Evolutionary conservation across 2,888 invertebrate species (phyloP), one percentile per base, ranked within the genome.

Genomic region (Eristalis intricaria): DNA sequence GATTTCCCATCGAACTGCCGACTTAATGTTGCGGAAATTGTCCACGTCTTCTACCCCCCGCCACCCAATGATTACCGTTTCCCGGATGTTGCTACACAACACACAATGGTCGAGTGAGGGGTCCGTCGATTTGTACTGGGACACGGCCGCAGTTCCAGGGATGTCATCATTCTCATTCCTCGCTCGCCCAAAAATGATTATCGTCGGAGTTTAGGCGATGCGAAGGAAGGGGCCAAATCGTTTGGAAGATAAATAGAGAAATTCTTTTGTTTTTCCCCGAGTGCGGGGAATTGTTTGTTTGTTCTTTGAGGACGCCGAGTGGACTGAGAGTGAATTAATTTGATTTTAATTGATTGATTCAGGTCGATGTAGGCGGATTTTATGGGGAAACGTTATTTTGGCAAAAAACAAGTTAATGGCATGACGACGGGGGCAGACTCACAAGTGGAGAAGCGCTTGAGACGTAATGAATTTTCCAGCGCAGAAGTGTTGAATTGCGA

Each of bases 11-110:
- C 35, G 56, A 68, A 13, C 68, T 64, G 23, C 19, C 73, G 69
- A 84, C 50, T 84, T 84, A 78, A 83, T 77, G 73, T 74, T 58
- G 40, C 83, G 83, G 83, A 84, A 84, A 84, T 84, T 84, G 58
- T 64, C 73, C 68, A 69, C n/a, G n/a, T n/a, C 15, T 7, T n/a
- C n/a, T n/a, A n/a, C n/a, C n/a, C 50, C 43, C 3, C 15, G 0
- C 40, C 2, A 2, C 7, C 50, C 50, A n/a, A 19, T 50, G 50
- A 50, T 50, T 19, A 50, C 50, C 8, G 50, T 8, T 50, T 50
- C 50, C 50, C 8, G 50, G 50, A 50, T 50, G 50, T 8, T 50
- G 50, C 19, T 19, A 50, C 50, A 50, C 50, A n/a, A n/a, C n/a
- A n/a, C n/a, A n/a, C 19, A 19, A 50, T 50, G 50, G 50, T 8